A percentile compares a stretch with the other conserved stretches of the same genome.
Conservation (phyloP, 2,888 invertebrate genomes). For the Balanococcus diminutus region DNA sequence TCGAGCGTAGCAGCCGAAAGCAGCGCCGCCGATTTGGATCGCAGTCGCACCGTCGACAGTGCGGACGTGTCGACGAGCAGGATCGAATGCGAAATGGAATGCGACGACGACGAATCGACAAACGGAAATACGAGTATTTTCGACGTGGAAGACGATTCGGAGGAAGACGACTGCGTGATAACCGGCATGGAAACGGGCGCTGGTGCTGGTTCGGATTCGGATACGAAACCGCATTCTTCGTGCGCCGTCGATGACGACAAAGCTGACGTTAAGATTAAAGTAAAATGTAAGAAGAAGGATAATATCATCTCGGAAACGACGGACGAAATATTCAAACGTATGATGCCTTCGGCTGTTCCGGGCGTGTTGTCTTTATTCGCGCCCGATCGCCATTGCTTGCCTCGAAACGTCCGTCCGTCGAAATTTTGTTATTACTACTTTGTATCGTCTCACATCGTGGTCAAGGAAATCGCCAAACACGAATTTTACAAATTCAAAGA, state of each 20-base stretch:
- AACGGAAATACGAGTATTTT: no score
- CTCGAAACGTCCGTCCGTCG: not conserved
- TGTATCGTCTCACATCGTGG: not conserved
- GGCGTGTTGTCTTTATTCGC: not conserved
- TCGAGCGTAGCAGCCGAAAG: not conserved
- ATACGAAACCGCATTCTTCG: not conserved
- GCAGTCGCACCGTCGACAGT: no score
- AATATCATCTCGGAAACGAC: not conserved
- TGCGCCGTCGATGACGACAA: not conserved
- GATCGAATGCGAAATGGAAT: not conserved
- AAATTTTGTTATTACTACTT: slow-evolving; percentile 7
- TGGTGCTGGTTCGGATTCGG: not conserved
- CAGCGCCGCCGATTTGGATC: not conserved
- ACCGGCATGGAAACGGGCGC: not conserved
- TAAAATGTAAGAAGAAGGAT: not conserved
- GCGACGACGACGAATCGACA: not conserved
- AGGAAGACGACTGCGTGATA: not conserved
- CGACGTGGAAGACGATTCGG: not conserved
- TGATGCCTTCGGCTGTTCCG: not conserved
- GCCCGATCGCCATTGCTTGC: not conserved
- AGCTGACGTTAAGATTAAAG: no score
- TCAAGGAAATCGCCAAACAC: slow-evolving; percentile 7
- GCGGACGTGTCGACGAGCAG: not conserved
- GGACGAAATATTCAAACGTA: not conserved
- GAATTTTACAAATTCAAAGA: slow-evolving; percentile 6